A percentile compares a stretch with the other conserved stretches of the same genome.
These are phyloP conservation scores for Pseudonaja textilis DNA, from an alignment of 2,113 vertebrate species.

Conservation along the genomic window DNA sequence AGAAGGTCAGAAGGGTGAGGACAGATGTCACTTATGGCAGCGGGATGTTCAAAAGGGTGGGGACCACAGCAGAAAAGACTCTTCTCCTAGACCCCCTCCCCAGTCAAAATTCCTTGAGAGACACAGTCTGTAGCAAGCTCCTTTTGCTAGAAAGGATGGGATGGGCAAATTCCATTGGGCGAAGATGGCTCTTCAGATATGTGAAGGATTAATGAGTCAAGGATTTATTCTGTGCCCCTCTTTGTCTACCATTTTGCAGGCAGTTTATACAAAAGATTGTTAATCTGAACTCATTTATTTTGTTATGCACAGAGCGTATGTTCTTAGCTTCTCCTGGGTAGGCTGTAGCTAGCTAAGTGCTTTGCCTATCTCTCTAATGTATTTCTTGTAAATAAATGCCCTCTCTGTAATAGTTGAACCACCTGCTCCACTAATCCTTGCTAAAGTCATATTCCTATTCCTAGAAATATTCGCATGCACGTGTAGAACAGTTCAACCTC, in stretches of 20 bases:
- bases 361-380: background rate
- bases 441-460: background rate
- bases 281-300: background rate
- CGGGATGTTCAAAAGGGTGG: background rate
- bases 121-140: background rate
- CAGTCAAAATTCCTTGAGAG: background rate
- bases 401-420: background rate
- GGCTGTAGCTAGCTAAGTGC: background rate
- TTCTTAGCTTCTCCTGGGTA: background rate
- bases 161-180: background rate
- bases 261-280: background rate
- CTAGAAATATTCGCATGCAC: background rate
- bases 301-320: background rate
- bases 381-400: background rate
- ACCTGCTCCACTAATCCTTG: background rate
- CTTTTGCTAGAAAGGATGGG: background rate
- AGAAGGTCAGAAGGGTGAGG: background rate
- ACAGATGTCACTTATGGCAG: background rate
- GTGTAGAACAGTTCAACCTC: background rate
- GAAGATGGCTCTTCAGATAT: background rate
- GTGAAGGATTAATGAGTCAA: background rate
- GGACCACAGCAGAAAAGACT: background rate
- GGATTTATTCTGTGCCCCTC: background rate
- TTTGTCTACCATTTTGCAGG: background rate
- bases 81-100: background rate